phyloP scores from a whole-genome alignment of 2,888 invertebrate genomes.

The Hetaerina titia region DNA sequence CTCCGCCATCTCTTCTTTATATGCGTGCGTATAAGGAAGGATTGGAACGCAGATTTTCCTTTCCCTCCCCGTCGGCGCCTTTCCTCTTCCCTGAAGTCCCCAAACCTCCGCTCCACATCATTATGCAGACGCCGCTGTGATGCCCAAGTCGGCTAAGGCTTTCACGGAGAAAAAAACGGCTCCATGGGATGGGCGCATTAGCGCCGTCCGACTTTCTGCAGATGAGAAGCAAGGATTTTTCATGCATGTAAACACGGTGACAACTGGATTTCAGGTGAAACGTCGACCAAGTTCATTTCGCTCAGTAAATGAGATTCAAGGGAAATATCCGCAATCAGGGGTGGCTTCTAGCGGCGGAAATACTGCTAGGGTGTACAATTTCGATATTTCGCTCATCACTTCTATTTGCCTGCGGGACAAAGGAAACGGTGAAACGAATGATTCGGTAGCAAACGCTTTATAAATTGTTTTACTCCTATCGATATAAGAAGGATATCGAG shows the following conservation, averaged over 20 bases:
- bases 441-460: too few species aligned
- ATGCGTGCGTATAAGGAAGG: slow-evolving; percentile 22
- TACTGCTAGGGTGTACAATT: too few species aligned
- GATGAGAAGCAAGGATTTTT: neutral
- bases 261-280: too few species aligned
- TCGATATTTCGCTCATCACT: too few species aligned
- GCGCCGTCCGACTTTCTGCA: neutral
- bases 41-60: slow-evolving; percentile 8
- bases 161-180: neutral
- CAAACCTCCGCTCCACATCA: neutral
- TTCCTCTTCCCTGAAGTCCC: neutral
- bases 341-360: too few species aligned
- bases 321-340: too few species aligned
- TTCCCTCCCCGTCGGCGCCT: neutral
- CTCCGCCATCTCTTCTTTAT: neutral
- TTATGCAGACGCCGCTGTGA: neutral
- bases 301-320: too few species aligned
- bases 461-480: too few species aligned
- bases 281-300: too few species aligned
- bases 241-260: neutral
- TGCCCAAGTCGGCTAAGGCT: neutral
- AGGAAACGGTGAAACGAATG: too few species aligned
- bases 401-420: too few species aligned
- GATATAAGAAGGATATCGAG: too few species aligned
- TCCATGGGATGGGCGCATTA: neutral